A percentile compares a stretch with the other conserved stretches of the same genome.
These are phyloP conservation scores for Indri indri DNA, from an alignment of 2,113 vertebrate species.

Conservation along the genomic window DNA sequence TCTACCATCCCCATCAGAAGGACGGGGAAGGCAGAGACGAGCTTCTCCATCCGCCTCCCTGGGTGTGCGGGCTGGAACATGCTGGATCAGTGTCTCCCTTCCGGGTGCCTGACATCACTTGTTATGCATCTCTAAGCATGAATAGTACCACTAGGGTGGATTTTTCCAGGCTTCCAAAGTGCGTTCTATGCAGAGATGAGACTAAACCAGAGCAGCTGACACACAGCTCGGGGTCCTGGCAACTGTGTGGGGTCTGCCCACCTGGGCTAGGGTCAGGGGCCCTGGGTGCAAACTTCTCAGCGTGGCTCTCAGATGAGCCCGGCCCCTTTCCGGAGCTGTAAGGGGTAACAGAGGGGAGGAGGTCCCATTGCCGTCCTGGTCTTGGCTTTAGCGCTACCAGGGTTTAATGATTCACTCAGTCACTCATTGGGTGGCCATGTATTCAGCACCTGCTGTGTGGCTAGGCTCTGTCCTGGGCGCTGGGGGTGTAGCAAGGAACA, in stretches of 20 bases:
- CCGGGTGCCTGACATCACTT: neutral
- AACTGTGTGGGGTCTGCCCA: neutral
- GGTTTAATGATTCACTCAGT: neutral
- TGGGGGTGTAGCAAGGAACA: neutral
- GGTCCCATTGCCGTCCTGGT: neutral
- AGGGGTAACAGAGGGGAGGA: neutral
- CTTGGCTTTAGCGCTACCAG: neutral
- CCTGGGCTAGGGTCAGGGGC: neutral
- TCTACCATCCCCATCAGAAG: neutral
- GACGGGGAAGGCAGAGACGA: rapidly evolving
- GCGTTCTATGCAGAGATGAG: neutral
- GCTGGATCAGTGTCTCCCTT: neutral
- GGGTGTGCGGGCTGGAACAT: rapidly evolving
- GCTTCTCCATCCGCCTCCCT: neutral
- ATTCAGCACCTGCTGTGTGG: neutral
- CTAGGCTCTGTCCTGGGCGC: neutral
- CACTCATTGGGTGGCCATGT: neutral
- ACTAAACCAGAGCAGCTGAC: neutral
- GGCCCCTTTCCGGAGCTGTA: neutral
- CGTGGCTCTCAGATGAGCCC: neutral
- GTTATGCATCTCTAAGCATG: neutral
- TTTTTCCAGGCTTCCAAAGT: neutral
- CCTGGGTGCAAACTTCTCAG: neutral
- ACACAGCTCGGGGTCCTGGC: neutral
- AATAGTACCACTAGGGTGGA: neutral